phyloP scores from a whole-genome alignment of 2,888 invertebrate species.

The Oscheius onirici region DNA sequence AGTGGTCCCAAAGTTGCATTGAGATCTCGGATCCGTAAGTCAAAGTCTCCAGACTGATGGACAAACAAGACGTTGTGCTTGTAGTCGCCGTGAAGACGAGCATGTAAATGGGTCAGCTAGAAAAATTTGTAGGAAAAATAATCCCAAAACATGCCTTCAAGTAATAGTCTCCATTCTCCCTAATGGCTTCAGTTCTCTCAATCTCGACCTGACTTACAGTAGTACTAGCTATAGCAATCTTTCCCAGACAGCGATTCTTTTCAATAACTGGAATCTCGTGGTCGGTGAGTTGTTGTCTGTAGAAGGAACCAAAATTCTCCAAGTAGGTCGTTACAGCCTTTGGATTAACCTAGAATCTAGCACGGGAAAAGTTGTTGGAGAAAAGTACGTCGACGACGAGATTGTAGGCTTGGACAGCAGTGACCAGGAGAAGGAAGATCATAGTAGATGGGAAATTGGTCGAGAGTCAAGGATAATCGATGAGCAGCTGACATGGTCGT shows the following conservation, averaged over 20 bases:
- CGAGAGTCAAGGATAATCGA: slow-evolving; percentile 6
- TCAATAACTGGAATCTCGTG: slow-evolving; percentile 20
- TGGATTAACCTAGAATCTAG: slow-evolving; percentile 11
- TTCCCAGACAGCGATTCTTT: slow-evolving; percentile 21
- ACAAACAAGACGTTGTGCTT: slow-evolving; percentile 28
- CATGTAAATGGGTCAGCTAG: slow-evolving; percentile 25
- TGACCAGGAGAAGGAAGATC: neutral
- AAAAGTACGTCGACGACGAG: slow-evolving; percentile 13
- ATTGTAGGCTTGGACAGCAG: neutral
- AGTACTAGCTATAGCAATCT: slow-evolving; percentile 16
- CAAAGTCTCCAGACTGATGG: slow-evolving; percentile 26
- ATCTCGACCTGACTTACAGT: slow-evolving; percentile 13
- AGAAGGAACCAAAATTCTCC: neutral
- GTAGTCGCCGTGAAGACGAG: slow-evolving; percentile 24
- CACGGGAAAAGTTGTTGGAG: neutral
- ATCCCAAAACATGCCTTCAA: neutral
- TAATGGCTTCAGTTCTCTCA: neutral
- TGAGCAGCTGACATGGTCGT: slow-evolving; percentile 18
- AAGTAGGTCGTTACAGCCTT: neutral
- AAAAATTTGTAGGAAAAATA: neutral
- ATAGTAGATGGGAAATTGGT: neutral
- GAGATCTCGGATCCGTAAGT: slow-evolving; percentile 19
- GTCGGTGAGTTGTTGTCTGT: slow-evolving; percentile 1
- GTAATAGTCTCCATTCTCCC: slow-evolving; percentile 2
- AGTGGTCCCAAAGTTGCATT: slow-evolving; percentile 28